phyloP scores from a whole-genome alignment of 1,140 invertebrate species.

The Formica exsecta region DNA sequence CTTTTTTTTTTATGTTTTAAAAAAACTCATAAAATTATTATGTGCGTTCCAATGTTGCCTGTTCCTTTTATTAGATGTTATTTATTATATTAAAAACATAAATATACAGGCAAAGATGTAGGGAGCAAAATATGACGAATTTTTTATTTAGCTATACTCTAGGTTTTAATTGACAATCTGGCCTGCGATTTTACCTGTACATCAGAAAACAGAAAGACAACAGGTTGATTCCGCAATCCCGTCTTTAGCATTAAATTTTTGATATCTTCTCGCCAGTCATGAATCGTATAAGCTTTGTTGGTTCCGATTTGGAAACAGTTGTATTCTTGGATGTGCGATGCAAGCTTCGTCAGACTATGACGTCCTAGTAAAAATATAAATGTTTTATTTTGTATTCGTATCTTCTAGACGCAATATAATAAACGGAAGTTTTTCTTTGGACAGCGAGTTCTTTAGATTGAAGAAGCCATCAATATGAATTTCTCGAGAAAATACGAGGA shows the following conservation, averaged over 20 bases:
- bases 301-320: conserved; percentile 88
- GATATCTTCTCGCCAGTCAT: conserved; percentile 90
- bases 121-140: neutral
- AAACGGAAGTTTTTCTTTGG: neutral
- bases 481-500: neutral
- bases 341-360: conserved; percentile 89
- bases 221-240: conserved; percentile 87
- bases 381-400: conserved; percentile 5
- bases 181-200: conserved; percentile 84
- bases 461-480: conserved; percentile 3
- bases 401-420: neutral
- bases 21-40: neutral
- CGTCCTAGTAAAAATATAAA: conserved; percentile 84
- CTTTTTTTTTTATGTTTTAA: neutral
- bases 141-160: neutral
- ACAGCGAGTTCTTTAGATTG: neutral
- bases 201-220: conserved; percentile 91
- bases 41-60: neutral
- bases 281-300: conserved; percentile 84
- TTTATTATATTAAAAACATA: neutral
- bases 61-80: neutral
- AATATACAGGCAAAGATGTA: neutral
- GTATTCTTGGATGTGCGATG: conserved; percentile 89
- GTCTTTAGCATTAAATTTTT: conserved; percentile 88
- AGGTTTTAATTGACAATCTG: neutral